Conservation (phyloP, 1,140 invertebrate genomes). For the Orchestia grillus region DNA sequence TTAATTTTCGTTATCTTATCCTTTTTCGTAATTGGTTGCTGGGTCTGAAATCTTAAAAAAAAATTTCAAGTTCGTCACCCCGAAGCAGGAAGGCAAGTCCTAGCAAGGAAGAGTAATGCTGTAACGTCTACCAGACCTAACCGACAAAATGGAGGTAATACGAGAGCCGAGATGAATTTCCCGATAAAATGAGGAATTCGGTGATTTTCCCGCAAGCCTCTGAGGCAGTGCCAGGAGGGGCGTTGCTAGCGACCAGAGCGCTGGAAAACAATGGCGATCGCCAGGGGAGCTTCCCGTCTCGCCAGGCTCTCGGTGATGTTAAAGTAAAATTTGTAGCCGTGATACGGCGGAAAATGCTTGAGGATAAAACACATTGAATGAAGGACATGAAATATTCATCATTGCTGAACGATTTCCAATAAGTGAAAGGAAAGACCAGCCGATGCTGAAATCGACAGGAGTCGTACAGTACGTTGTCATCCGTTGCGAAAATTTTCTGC, state of each 20-base stretch:
- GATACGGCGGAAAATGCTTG: not conserved
- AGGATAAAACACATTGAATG: not conserved
- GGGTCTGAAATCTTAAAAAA: not conserved
- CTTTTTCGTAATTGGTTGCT: not conserved
- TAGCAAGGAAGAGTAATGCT: not conserved
- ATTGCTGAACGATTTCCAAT: not conserved
- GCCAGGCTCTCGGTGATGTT: not conserved
- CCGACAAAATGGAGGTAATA: conserved; percentile 16
- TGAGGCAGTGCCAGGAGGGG: not conserved
- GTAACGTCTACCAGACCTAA: not conserved
- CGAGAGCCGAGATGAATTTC: not conserved
- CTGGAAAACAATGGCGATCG: not conserved
- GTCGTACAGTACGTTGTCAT: too few species aligned
- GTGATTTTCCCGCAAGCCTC: not conserved
- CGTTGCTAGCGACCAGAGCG: not conserved
- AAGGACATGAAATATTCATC: not conserved
- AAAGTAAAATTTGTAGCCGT: not conserved
- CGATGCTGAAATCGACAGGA: not conserved
- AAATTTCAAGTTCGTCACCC: not conserved
- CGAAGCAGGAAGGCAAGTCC: not conserved
- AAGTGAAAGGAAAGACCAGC: not conserved
- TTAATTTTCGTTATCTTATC: not conserved
- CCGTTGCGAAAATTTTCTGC: too few species aligned
- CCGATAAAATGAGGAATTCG: conserved; percentile 20
- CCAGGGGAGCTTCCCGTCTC: not conserved